A percentile compares a stretch with the other conserved stretches of the same genome.
phyloP scores from a whole-genome alignment of 2,113 vertebrate genomes.

The Hypomesus transpacificus region DNA sequence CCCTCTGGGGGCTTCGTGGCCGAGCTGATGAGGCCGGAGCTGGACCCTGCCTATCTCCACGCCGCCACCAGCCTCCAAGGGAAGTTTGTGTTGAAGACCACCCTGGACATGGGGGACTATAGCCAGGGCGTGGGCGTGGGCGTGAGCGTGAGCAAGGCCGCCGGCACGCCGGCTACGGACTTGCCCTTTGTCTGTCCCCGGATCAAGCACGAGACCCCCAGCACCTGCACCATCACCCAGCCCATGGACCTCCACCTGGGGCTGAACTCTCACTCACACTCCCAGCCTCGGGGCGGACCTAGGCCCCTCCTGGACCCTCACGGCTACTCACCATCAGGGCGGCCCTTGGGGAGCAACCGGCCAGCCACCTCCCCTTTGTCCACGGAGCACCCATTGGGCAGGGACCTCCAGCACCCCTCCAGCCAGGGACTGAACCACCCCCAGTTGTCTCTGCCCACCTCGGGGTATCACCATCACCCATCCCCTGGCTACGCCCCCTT shows the following conservation, averaged over 20 bases:
- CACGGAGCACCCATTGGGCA: conserved; percentile 79
- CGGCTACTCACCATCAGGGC: conserved; percentile 74
- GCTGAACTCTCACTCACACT: conserved; percentile 39
- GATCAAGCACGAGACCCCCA: conserved; percentile 87
- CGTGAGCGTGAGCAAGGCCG: conserved; percentile 76
- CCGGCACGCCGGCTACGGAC: conserved; percentile 63
- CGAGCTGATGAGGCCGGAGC: conserved; percentile 89
- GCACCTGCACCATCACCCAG: conserved; percentile 76
- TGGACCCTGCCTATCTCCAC: conserved; percentile 91
- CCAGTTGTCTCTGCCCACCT: conserved; percentile 73
- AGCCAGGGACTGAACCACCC: conserved; percentile 67
- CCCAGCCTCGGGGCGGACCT: conserved; percentile 70
- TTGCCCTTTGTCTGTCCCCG: conserved; percentile 74
- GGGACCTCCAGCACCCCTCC: conserved; percentile 79
- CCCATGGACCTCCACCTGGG: conserved; percentile 70
- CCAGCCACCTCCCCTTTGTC: conserved; percentile 77
- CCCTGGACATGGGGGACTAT: conserved; percentile 83
- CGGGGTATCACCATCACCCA: conserved; percentile 75
- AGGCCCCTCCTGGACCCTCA: conserved; percentile 74
- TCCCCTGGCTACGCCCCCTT: conserved; percentile 79
- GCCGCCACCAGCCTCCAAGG: conserved; percentile 77
- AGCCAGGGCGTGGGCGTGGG: conserved; percentile 72
- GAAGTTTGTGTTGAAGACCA: conserved; percentile 88
- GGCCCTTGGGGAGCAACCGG: conserved; percentile 75
- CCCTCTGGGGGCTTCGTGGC: conserved; percentile 94